phyloP scores from a whole-genome alignment of 2,113 vertebrate species.

The Phoxinus phoxinus region DNA sequence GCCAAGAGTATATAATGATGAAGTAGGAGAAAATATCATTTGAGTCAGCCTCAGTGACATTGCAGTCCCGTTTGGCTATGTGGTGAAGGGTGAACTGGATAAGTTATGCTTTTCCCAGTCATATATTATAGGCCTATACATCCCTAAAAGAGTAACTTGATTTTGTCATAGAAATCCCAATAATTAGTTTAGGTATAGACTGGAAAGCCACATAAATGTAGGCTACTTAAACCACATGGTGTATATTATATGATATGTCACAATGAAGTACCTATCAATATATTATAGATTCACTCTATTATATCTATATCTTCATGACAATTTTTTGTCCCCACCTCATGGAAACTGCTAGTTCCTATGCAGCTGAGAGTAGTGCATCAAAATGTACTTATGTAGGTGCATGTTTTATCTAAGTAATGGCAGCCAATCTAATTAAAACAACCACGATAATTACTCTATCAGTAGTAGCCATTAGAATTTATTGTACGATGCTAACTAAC shows the following conservation, averaged over 20 bases:
- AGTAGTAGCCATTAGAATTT: not conserved
- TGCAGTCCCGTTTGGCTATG: not conserved
- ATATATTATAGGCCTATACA: not conserved
- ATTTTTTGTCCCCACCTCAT: not conserved
- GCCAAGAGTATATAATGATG: not conserved
- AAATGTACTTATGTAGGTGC: not conserved
- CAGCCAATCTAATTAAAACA: not conserved
- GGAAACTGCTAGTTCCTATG: not conserved
- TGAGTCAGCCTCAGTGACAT: not conserved
- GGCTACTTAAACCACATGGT: too few species aligned
- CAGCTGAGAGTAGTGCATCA: not conserved
- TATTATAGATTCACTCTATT: not conserved
- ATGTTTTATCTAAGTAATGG: not conserved
- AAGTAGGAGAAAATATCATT: conserved; percentile 5
- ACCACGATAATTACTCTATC: not conserved
- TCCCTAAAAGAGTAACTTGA: not conserved
- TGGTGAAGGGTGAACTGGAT: not conserved
- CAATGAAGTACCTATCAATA: not conserved
- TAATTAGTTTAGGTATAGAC: too few species aligned
- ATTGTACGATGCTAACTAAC: conserved; percentile 5
- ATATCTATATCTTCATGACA: not conserved
- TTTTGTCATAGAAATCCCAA: not conserved
- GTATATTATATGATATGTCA: too few species aligned
- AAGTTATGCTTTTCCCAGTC: not conserved
- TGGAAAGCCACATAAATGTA: too few species aligned